A percentile compares a stretch with the other conserved stretches of the same genome.
Conservation (phyloP, 2,888 invertebrate species). For the Plebejus argus region DNA sequence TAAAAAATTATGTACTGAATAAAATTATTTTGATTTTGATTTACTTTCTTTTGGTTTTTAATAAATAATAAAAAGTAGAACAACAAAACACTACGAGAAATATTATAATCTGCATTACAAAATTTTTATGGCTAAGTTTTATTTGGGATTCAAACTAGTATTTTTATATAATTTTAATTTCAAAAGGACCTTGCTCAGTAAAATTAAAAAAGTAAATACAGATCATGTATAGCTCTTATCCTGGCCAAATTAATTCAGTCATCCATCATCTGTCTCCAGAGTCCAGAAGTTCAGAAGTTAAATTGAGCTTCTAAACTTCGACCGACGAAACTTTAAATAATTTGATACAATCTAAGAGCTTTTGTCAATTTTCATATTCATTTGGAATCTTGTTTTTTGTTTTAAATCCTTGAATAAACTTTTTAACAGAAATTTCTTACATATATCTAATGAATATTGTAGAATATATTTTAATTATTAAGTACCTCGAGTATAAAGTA, state of each 20-base stretch:
- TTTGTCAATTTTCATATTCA: background rate
- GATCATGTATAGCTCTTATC: background rate
- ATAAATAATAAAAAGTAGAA: too few species aligned
- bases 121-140: too few species aligned
- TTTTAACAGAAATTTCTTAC: background rate
- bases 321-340: background rate
- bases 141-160: background rate
- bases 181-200: background rate
- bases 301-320: background rate
- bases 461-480: too few species aligned
- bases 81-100: too few species aligned
- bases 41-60: too few species aligned
- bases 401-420: background rate
- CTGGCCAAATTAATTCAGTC: background rate
- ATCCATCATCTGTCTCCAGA: background rate
- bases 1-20: too few species aligned
- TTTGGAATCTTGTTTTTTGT: background rate
- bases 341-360: background rate
- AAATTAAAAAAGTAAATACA: background rate
- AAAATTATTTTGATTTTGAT: too few species aligned
- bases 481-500: too few species aligned
- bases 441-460: too few species aligned
- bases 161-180: too few species aligned
- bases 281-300: constrained; percentile 28
- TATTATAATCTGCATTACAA: too few species aligned